Percentiles rank a stretch among this genome's conserved stretches.
phyloP scores from a whole-genome alignment of 2,113 vertebrate genomes.

The Carlito syrichta region DNA sequence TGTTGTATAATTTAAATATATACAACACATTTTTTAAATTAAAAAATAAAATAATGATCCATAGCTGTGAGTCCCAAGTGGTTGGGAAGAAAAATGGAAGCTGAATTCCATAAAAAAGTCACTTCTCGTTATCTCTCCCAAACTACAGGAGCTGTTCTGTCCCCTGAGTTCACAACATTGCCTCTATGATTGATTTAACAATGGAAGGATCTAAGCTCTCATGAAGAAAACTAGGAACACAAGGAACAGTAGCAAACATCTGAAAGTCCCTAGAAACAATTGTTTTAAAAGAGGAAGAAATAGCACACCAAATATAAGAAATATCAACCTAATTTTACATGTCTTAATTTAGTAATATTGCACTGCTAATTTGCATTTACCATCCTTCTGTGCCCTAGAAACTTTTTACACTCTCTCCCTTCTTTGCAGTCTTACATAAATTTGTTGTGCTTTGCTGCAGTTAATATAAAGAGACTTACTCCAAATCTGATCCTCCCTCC shows the following conservation, averaged over 20 bases:
- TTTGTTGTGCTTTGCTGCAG: constrained; percentile 37
- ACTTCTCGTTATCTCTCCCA: background rate
- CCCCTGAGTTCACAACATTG: rapidly evolving
- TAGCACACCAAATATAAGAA: background rate
- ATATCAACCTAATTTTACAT: background rate
- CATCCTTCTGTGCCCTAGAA: background rate
- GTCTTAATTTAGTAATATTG: background rate
- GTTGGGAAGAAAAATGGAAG: background rate
- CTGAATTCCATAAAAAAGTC: background rate
- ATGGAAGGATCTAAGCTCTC: background rate
- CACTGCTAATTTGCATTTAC: background rate
- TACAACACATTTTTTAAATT: background rate
- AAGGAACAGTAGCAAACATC: background rate
- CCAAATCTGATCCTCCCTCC: background rate
- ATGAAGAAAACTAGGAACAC: background rate
- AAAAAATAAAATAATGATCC: background rate
- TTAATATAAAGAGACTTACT: background rate
- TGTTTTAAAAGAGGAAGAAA: background rate
- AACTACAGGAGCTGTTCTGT: background rate
- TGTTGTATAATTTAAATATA: background rate
- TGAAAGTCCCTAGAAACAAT: background rate
- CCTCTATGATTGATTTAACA: background rate
- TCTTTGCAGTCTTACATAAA: background rate
- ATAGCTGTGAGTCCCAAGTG: background rate
- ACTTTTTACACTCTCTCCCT: background rate